A percentile compares a stretch with the other conserved stretches of the same genome.
Conservation (phyloP, 2,113 vertebrate genomes). For the Oceanodroma tethys region DNA sequence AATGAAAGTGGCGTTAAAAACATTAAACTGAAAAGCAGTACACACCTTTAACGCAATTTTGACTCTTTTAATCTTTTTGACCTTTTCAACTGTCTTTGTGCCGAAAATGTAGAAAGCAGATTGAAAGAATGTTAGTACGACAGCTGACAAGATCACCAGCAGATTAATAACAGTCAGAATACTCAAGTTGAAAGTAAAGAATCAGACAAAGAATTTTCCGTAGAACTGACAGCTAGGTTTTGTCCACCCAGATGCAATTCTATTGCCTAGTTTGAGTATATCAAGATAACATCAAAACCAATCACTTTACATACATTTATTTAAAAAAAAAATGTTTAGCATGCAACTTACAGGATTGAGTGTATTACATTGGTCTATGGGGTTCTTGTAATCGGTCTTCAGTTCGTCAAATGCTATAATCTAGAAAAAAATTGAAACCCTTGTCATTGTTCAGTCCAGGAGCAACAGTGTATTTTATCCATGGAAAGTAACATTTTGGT, state of each 20-base stretch:
- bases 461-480: background rate
- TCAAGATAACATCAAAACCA: background rate
- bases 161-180: constrained; percentile 85
- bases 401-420: constrained; percentile 98
- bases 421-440: constrained; percentile 67
- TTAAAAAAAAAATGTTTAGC: background rate
- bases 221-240: constrained; percentile 5
- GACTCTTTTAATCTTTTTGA: constrained; percentile 99
- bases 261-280: background rate
- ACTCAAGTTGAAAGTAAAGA: constrained; percentile 69
- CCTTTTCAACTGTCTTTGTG: constrained; percentile 99
- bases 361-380: constrained; percentile 99
- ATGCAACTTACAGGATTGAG: constrained; percentile 93
- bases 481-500: background rate
- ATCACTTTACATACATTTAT: background rate
- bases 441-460: background rate
- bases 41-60: constrained; percentile 99
- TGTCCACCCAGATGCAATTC: background rate
- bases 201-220: constrained; percentile 27
- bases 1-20: constrained; percentile 76
- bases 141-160: constrained; percentile 86
- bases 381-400: constrained; percentile 99
- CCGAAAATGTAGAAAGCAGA: constrained; percentile 88
- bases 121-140: constrained; percentile 92
- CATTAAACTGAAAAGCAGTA: constrained; percentile 89